A percentile compares a stretch with the other conserved stretches of the same genome.
phyloP scores from a whole-genome alignment of 1,140 invertebrate genomes.

The Ips typographus region DNA sequence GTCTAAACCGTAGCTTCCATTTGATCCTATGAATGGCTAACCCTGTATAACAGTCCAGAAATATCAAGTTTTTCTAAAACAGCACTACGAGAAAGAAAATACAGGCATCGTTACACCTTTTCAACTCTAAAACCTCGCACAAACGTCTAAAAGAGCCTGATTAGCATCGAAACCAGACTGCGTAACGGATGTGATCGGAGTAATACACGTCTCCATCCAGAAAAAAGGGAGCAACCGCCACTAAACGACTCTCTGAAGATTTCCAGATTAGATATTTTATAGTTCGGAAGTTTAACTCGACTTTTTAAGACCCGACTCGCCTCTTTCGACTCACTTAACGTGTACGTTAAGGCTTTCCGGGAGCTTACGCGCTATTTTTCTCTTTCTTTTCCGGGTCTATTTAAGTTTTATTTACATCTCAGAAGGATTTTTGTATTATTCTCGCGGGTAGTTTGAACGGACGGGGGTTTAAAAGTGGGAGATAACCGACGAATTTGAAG shows the following conservation, averaged over 20 bases:
- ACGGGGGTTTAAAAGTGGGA: conserved; percentile 14
- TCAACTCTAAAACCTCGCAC: too few species aligned
- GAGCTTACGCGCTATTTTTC: conserved; percentile 29
- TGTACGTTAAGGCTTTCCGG: conserved; percentile 28
- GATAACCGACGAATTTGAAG: conserved; percentile 11
- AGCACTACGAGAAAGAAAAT: too few species aligned
- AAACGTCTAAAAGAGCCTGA: not conserved
- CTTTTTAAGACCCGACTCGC: conserved; percentile 40
- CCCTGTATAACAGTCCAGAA: too few species aligned
- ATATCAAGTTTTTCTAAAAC: too few species aligned
- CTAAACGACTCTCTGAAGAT: conserved; percentile 45
- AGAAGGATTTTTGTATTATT: conserved; percentile 29
- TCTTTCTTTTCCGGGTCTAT: conserved; percentile 20
- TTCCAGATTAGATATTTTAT: conserved; percentile 45
- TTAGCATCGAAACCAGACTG: not conserved
- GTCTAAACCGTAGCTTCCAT: too few species aligned
- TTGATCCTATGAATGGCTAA: too few species aligned
- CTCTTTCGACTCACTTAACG: conserved; percentile 39
- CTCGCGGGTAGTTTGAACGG: conserved; percentile 15
- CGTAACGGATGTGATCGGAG: conserved; percentile 35
- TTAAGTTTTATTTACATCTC: conserved; percentile 32
- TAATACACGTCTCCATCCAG: conserved; percentile 36
- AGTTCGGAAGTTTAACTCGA: conserved; percentile 43
- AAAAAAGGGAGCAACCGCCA: conserved; percentile 24
- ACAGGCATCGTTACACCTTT: too few species aligned